Percentiles rank a stretch among this genome's conserved stretches.
Conservation (phyloP, 1,140 invertebrate genomes). For the Callitettix versicolor region DNA sequence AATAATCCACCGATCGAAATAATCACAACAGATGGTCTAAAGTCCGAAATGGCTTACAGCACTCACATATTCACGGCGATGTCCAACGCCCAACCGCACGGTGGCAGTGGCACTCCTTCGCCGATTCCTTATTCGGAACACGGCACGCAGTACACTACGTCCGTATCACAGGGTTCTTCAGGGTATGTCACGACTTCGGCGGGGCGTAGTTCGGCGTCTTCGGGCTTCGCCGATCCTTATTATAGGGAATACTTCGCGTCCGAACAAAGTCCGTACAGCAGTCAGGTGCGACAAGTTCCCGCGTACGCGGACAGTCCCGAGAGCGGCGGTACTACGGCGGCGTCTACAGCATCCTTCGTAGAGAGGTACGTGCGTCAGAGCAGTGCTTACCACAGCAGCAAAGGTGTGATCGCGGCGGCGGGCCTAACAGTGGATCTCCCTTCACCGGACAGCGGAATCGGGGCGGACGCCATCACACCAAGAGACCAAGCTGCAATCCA, state of each 20-base stretch:
- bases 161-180: conserved; percentile 39
- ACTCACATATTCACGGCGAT: conserved; percentile 38
- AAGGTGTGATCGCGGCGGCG: conserved; percentile 41
- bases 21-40: conserved; percentile 40
- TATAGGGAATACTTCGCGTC: conserved; percentile 40
- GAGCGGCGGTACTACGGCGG: conserved; percentile 26
- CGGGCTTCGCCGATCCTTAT: conserved; percentile 35
- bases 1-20: conserved; percentile 37
- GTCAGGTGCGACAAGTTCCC: conserved; percentile 39
- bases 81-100: conserved; percentile 28
- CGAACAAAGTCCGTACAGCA: conserved; percentile 39
- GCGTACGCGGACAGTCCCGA: conserved; percentile 37
- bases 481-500: conserved; percentile 76
- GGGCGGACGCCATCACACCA: conserved; percentile 80
- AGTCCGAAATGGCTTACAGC: conserved; percentile 33
- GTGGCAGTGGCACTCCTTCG: conserved; percentile 36
- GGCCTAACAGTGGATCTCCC: conserved; percentile 82
- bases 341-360: conserved; percentile 38
- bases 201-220: conserved; percentile 24
- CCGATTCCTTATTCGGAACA: conserved; percentile 44
- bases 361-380: conserved; percentile 45
- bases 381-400: conserved; percentile 38
- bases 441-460: conserved; percentile 84
- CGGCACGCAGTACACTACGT: conserved; percentile 37
- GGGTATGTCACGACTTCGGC: conserved; percentile 30